Base-by-base conservation (phyloP, 2,797 vertebrate species). In the Chromobotia macracanthus region DNA sequence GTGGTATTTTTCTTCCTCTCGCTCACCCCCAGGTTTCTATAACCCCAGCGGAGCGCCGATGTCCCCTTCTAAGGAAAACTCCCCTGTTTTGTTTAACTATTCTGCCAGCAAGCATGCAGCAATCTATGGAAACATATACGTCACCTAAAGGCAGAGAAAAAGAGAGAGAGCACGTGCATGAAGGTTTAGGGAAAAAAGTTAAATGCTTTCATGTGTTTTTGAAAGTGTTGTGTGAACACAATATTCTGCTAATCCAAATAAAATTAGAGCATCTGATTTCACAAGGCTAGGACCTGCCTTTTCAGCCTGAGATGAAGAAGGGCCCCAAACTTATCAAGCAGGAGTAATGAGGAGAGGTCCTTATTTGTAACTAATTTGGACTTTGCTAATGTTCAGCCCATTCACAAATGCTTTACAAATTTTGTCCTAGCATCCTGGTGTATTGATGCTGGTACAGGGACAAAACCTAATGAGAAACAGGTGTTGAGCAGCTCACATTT, bases 381-480 rank as follows among this genome's bases (percentile, higher is more conserved):
- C 90, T 91, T 90, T 70, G 69, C 82, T 90, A 91, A 92, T 91
- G 90, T 89, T 89, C 83, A 85, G 78, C 80, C 83, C 87, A 89
- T 90, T 91, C 87, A 90, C 84, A 80, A 80, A 84, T 75, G 66
- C n/a, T n/a, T n/a, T n/a, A n/a, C n/a, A n/a, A n/a, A 35, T 87
- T 87, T 83, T 79, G 60, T 69, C 70, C 84, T 86, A 86, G 83
- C 88, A 89, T 91, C 86, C 82, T 64, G 19, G 84, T 85, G 86
- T 93, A 93, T 91, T 93, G 90, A 93, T 92, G 92, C 89, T 94
- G 91, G 91, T 90, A 89, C 85, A 79, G 83, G 86, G 89, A 90
- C 88, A 91, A 87, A 87, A 83, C 74, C 86, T 91, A 91, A 92
- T 91, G 87, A 92, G 89, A 88, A 93, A 90, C 92, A 93, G 89